Evolutionary conservation across 1,140 invertebrate species (phyloP).

Genomic region (Drosophila suzukii): DNA sequence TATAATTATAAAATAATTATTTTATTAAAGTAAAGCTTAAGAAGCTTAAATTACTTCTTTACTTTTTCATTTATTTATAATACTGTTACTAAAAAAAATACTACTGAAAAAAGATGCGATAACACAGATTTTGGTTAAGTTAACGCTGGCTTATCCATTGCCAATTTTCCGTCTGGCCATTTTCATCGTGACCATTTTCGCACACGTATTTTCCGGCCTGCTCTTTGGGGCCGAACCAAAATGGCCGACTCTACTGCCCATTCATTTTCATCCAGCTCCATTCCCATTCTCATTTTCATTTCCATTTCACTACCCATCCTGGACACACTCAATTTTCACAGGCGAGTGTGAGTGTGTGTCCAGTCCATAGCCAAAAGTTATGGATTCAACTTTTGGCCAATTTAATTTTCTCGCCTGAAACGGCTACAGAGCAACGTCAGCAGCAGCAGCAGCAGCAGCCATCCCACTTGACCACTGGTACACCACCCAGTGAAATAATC

Average conservation of each 20-base stretch:
- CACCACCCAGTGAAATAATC: constrained; percentile 1
- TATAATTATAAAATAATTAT: too few relatives aligned
- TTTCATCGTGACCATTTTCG: constrained; percentile 27
- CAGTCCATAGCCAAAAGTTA: constrained; percentile 83
- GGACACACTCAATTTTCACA: constrained; percentile 78
- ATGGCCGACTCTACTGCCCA: constrained; percentile 48
- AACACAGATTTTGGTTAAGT: neutral
- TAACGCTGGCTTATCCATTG: constrained; percentile 9
- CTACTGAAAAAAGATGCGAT: neutral
- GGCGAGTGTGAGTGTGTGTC: constrained; percentile 52
- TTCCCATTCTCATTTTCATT: constrained; percentile 48
- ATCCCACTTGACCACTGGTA: constrained; percentile 2
- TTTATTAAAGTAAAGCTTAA: too few relatives aligned
- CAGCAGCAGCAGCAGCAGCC: constrained; percentile 39
- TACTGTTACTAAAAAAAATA: neutral
- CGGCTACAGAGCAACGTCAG: constrained; percentile 67
- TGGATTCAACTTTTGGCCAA: constrained; percentile 84
- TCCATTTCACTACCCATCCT: constrained; percentile 27
- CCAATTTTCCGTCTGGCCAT: constrained; percentile 17
- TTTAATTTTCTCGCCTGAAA: constrained; percentile 84
- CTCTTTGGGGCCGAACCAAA: constrained; percentile 46
- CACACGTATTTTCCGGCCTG: constrained; percentile 35
- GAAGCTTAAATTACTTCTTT: neutral
- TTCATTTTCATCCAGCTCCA: neutral
- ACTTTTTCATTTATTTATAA: neutral